Percentiles rank a stretch among this genome's conserved stretches.
phyloP scores from a whole-genome alignment of 1,140 invertebrate genomes.

The Rhagoletis zephyria region DNA sequence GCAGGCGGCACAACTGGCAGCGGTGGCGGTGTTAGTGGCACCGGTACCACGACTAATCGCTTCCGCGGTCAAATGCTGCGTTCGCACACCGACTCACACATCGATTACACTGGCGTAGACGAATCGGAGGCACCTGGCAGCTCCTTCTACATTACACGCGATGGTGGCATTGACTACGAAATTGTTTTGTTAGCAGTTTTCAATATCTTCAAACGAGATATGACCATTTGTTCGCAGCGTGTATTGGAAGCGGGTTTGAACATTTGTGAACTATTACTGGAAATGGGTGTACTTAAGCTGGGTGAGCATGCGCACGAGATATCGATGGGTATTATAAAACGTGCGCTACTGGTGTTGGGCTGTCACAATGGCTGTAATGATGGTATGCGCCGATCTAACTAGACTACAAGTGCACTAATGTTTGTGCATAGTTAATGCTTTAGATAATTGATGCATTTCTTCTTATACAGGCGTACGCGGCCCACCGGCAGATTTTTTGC shows the following conservation, averaged over 20 bases:
- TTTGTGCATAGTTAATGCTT: background rate
- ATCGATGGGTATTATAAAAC: constrained; percentile 76
- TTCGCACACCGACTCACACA: constrained; percentile 95
- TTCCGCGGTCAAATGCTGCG: constrained; percentile 78
- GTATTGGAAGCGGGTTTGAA: constrained; percentile 93
- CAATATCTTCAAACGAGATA: constrained; percentile 84
- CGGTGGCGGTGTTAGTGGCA: constrained; percentile 74
- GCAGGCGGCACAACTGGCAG: constrained; percentile 64
- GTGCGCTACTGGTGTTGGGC: constrained; percentile 88
- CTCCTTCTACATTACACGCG: constrained; percentile 91
- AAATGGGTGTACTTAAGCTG: constrained; percentile 86
- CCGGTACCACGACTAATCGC: constrained; percentile 61
- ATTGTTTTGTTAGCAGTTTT: constrained; percentile 92
- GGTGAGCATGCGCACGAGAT: constrained; percentile 75
- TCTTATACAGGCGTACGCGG: constrained; percentile 80
- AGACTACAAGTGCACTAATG: too few species aligned
- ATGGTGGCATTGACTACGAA: constrained; percentile 93
- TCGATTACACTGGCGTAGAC: constrained; percentile 85
- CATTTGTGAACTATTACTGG: constrained; percentile 89
- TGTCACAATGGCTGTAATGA: constrained; percentile 89
- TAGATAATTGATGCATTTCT: constrained; percentile 55
- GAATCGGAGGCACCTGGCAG: constrained; percentile 92
- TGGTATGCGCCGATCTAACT: constrained; percentile 59
- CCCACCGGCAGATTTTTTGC: constrained; percentile 89
- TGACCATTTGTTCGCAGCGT: constrained; percentile 82